A percentile compares a stretch with the other conserved stretches of the same genome.
Conservation (phyloP, 1,140 invertebrate species). For the Gryllus bimaculatus region DNA sequence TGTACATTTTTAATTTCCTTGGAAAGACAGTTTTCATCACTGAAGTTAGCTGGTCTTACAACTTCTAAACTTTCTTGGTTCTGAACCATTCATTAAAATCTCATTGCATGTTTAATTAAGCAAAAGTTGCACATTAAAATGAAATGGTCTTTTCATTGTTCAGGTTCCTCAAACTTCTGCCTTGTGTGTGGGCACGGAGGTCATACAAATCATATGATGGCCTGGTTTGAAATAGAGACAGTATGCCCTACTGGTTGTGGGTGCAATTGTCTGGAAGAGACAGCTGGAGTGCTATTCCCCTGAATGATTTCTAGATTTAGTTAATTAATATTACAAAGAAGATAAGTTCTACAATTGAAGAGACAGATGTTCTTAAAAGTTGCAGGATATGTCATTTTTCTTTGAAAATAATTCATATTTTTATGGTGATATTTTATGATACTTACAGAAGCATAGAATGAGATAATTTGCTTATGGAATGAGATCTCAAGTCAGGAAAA, state of each 20-base stretch:
- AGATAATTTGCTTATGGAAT: too few species aligned
- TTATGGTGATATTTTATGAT: neutral
- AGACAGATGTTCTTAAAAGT: too few species aligned
- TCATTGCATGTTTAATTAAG: too few species aligned
- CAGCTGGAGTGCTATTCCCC: slow-evolving; percentile 22
- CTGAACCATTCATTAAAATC: too few species aligned
- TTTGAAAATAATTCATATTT: neutral
- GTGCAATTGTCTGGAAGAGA: slow-evolving; percentile 70
- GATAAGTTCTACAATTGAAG: too few species aligned
- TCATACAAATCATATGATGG: slow-evolving; percentile 67
- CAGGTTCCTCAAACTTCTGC: slow-evolving; percentile 66
- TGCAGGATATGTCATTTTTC: neutral
- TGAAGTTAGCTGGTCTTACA: too few species aligned
- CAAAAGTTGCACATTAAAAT: neutral
- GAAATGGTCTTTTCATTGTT: slow-evolving; percentile 23
- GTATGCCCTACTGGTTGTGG: slow-evolving; percentile 77
- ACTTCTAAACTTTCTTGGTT: too few species aligned
- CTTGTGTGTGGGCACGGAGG: slow-evolving; percentile 84
- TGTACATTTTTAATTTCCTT: too few species aligned
- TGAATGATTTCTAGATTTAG: neutral
- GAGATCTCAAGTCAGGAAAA: too few species aligned
- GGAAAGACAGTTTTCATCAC: too few species aligned
- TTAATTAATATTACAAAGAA: too few species aligned
- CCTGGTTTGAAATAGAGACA: slow-evolving; percentile 63
- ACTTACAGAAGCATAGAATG: too few species aligned